Conservation (phyloP, 2,888 invertebrate species). For the Dasysyrphus tricinctus region DNA sequence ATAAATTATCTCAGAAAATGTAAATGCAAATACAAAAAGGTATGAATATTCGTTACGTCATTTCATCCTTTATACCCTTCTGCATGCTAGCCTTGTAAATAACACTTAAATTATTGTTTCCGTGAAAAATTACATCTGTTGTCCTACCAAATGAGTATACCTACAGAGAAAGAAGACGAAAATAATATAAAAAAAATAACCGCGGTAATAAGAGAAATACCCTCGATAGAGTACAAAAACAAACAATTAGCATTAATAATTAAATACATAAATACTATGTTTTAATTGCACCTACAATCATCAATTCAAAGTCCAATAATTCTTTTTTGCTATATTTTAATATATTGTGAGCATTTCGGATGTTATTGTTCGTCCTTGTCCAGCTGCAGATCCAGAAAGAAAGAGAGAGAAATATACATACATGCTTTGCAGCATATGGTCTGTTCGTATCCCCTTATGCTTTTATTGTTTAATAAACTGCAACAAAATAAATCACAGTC, state of each 20-base stretch:
- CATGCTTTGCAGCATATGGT: conserved; percentile 31
- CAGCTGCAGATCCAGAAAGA: not conserved
- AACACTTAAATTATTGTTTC: conserved; percentile 52
- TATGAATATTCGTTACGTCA: conserved; percentile 4
- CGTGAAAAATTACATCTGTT: conserved; percentile 66
- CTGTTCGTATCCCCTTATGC: conserved; percentile 11
- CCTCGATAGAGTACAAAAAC: conserved; percentile 35
- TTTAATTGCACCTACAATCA: conserved; percentile 71
- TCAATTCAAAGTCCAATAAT: conserved; percentile 71
- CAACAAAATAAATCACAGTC: conserved; percentile 74
- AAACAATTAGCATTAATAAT: conserved; percentile 74
- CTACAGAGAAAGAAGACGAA: not conserved
- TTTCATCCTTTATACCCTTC: not conserved
- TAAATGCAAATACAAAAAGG: not conserved
- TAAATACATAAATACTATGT: conserved; percentile 64
- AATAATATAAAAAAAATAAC: not conserved
- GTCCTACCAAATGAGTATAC: not conserved
- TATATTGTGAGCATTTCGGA: conserved; percentile 40
- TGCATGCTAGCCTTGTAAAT: not conserved
- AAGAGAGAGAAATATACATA: too few species aligned
- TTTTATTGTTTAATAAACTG: conserved; percentile 73
- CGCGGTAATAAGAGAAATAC: not conserved
- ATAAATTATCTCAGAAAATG: conserved; percentile 6
- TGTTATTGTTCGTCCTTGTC: conserved; percentile 3
- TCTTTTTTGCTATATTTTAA: conserved; percentile 34